Conservation (phyloP, 2,797 vertebrate species). For the Leucoraja ocellata region DNA sequence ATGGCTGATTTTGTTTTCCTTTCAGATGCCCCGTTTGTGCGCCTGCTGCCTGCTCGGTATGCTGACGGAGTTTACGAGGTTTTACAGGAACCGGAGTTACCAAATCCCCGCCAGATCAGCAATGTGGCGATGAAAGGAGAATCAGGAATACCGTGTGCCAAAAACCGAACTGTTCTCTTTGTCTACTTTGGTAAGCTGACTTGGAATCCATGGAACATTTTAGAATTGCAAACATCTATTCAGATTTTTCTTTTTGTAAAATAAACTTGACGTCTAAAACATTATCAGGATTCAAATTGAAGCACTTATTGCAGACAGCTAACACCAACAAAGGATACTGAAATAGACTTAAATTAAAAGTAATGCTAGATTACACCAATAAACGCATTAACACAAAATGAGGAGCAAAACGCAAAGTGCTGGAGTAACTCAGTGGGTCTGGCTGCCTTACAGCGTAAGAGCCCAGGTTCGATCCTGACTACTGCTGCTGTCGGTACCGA, state of each 20-base stretch:
- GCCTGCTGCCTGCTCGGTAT: slow-evolving; percentile 73
- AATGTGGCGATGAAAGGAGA: slow-evolving; percentile 48
- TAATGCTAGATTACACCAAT: too few species aligned
- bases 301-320: not conserved
- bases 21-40: slow-evolving; percentile 69
- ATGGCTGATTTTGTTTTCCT: not conserved
- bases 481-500: too few species aligned
- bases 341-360: too few species aligned
- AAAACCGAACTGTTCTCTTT: slow-evolving; percentile 76
- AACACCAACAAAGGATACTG: not conserved
- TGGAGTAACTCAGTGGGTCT: too few species aligned
- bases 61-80: slow-evolving; percentile 76
- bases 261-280: not conserved
- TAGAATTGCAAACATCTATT: not conserved
- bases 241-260: not conserved
- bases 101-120: slow-evolving; percentile 77
- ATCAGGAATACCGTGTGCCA: slow-evolving; percentile 61
- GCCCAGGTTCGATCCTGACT: too few species aligned
- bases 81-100: slow-evolving; percentile 62
- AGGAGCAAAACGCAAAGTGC: too few species aligned
- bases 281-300: not conserved
- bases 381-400: too few species aligned
- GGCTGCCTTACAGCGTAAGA: too few species aligned
- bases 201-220: not conserved
- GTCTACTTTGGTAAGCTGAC: slow-evolving; percentile 76